A percentile compares a stretch with the other conserved stretches of the same genome.
Conservation (phyloP, 2,797 vertebrate genomes). For the Tinamus major region DNA sequence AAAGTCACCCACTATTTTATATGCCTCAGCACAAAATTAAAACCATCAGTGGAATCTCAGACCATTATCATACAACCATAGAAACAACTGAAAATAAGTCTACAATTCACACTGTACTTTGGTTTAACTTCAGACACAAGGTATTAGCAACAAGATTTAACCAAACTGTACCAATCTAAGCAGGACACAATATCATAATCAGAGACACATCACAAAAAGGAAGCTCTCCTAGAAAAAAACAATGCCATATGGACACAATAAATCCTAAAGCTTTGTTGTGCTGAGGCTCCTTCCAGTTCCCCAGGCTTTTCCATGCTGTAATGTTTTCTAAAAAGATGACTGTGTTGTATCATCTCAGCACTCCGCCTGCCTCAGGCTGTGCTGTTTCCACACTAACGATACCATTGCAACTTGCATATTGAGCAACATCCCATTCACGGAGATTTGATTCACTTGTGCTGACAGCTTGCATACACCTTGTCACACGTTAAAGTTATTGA, state of each 20-base stretch:
- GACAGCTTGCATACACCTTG: slow-evolving; percentile 35
- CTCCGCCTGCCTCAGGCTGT: neutral
- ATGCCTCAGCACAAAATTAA: neutral
- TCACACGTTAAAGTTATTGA: neutral
- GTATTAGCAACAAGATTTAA: slow-evolving; percentile 9
- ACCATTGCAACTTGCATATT: neutral
- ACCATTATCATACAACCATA: neutral
- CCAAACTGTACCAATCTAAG: slow-evolving; percentile 11
- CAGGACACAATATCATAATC: slow-evolving; percentile 27
- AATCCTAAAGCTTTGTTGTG: neutral
- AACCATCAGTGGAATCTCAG: neutral
- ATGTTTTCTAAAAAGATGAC: neutral
- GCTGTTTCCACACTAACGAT: neutral
- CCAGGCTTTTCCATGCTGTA: neutral
- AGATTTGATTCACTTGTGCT: neutral
- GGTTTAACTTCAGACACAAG: neutral
- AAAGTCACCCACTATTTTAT: neutral
- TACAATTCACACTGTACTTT: neutral
- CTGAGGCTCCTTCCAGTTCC: slow-evolving; percentile 4
- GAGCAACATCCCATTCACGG: neutral
- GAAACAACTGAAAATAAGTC: neutral
- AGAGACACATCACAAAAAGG: slow-evolving; percentile 29
- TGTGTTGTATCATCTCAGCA: slow-evolving; percentile 9
- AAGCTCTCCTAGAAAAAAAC: slow-evolving; percentile 8
- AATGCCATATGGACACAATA: slow-evolving; percentile 24